A percentile compares a stretch with the other conserved stretches of the same genome.
Conservation (phyloP, 2,113 vertebrate genomes). For the Rattus rattus region DNA sequence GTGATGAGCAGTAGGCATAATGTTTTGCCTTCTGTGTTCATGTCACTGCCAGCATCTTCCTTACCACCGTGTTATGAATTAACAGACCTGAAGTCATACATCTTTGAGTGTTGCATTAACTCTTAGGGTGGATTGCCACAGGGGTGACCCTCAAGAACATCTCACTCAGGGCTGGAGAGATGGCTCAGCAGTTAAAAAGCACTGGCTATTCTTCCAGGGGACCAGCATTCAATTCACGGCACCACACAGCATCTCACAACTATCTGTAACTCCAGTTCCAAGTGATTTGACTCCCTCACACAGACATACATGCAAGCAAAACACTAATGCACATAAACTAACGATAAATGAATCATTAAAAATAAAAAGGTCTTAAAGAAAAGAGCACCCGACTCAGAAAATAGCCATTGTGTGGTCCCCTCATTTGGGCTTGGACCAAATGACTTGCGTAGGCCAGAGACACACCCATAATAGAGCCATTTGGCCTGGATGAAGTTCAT, state of each 20-base stretch:
- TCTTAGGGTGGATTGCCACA: background rate
- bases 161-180: too few species aligned
- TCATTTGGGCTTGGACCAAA: background rate
- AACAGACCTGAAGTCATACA: background rate
- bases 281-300: too few species aligned
- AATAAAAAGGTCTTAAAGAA: too few species aligned
- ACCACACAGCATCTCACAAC: too few species aligned
- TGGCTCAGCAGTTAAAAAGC: too few species aligned
- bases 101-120: background rate
- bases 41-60: background rate
- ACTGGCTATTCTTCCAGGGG: too few species aligned
- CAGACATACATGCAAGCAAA: too few species aligned
- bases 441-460: background rate
- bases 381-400: background rate
- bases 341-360: too few species aligned
- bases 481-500: background rate
- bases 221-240: too few species aligned
- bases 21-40: background rate
- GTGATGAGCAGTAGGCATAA: background rate
- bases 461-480: background rate
- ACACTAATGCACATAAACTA: too few species aligned
- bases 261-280: too few species aligned
- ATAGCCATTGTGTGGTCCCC: background rate
- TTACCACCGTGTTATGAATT: background rate
- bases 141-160: background rate